phyloP scores from a whole-genome alignment of 2,797 vertebrate species.

The Paramormyrops hopkinsi region DNA sequence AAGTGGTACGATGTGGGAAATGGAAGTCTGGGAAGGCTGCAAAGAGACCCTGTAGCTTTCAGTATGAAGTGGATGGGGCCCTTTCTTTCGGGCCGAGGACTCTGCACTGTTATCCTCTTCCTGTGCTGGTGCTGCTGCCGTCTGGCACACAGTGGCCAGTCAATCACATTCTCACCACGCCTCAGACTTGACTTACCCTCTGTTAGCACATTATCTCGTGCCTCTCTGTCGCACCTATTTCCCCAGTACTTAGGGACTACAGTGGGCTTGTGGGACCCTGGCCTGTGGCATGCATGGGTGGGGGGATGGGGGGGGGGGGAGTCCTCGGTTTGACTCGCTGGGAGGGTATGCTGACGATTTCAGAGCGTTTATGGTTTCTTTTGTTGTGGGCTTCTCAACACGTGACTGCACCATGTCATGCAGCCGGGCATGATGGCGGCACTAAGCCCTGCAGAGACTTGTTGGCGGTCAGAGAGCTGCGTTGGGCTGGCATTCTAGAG shows the following conservation, averaged over 20 bases:
- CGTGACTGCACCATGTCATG: background rate
- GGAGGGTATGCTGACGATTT: background rate
- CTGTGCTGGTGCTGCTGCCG: background rate
- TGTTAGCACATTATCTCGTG: background rate
- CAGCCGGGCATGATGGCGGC: background rate
- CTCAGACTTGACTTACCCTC: background rate
- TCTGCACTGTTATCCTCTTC: background rate
- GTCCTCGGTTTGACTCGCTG: background rate
- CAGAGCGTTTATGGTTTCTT: background rate
- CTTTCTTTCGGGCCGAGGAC: constrained; percentile 24
- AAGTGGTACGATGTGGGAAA: constrained; percentile 25
- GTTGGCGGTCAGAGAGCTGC: background rate
- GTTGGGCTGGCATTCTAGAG: background rate
- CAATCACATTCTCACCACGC: constrained; percentile 14
- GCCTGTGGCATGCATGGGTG: background rate
- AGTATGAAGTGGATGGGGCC: constrained; percentile 31
- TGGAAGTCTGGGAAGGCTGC: constrained; percentile 13
- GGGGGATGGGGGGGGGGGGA: background rate
- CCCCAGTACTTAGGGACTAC: background rate
- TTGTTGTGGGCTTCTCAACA: background rate
- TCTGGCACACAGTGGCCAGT: background rate
- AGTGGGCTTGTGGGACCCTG: background rate
- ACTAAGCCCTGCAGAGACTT: background rate
- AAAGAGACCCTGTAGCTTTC: constrained; percentile 19
- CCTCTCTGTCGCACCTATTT: constrained; percentile 2